phyloP scores from a whole-genome alignment of 2,797 vertebrate species.

The Danio aesculapii region DNA sequence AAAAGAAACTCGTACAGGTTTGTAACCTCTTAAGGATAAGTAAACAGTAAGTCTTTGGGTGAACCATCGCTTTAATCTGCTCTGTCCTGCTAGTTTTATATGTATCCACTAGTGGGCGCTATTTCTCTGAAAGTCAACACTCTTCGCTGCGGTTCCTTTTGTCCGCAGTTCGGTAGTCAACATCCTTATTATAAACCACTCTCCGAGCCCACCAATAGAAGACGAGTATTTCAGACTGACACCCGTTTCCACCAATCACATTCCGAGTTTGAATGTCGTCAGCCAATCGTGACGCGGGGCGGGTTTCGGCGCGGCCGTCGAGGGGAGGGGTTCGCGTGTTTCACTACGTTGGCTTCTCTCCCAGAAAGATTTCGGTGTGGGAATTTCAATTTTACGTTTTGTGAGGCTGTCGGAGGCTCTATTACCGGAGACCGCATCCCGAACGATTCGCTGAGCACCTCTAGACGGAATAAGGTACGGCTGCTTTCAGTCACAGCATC shows the following conservation, averaged over 20 bases:
- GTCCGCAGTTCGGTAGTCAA: constrained; percentile 25
- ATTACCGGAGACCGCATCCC: constrained; percentile 30
- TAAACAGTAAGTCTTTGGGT: neutral
- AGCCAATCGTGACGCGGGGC: constrained; percentile 53
- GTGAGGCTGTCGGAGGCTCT: constrained; percentile 28
- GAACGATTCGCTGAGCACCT: constrained; percentile 22
- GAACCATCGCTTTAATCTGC: neutral
- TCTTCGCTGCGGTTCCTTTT: neutral
- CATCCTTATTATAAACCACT: constrained; percentile 20
- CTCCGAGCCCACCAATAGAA: constrained; percentile 56
- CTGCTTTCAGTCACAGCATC: neutral
- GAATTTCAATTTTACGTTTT: constrained; percentile 61
- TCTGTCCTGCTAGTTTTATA: neutral
- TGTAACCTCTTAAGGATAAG: too few species aligned
- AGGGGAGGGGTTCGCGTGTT: constrained; percentile 44
- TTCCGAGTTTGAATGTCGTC: neutral
- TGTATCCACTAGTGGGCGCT: constrained; percentile 56
- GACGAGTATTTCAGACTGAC: constrained; percentile 32
- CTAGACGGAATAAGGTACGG: constrained; percentile 51
- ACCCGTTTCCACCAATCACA: constrained; percentile 39
- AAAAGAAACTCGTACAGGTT: too few species aligned
- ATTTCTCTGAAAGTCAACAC: constrained; percentile 41
- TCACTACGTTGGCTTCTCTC: constrained; percentile 60
- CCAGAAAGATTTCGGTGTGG: constrained; percentile 62
- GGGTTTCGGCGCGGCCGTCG: neutral